phyloP scores from a whole-genome alignment of 2,888 invertebrate genomes.

The Muscina levida region DNA sequence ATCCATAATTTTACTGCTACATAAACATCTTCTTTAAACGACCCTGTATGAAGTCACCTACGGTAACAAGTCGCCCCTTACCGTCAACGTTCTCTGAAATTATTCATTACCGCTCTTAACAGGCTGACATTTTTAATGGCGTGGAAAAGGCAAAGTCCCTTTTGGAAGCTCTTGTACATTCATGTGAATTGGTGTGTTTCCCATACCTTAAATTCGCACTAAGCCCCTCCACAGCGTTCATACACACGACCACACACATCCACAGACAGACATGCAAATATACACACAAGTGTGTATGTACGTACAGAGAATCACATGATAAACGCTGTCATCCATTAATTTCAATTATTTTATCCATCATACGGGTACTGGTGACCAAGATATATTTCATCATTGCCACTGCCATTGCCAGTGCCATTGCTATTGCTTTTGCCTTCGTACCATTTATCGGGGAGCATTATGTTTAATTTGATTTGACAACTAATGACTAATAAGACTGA shows the following conservation, averaged over 20 bases:
- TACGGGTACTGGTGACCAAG: background rate
- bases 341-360: constrained; percentile 23
- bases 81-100: constrained; percentile 42
- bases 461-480: constrained; percentile 33
- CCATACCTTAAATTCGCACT: background rate
- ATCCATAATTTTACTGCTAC: constrained; percentile 5
- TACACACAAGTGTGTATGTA: too few relatives aligned
- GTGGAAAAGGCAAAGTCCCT: constrained; percentile 38
- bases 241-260: too few relatives aligned
- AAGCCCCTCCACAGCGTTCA: too few relatives aligned
- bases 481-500: constrained; percentile 26
- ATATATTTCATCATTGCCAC: background rate
- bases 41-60: constrained; percentile 12
- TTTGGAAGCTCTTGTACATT: constrained; percentile 26
- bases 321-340: constrained; percentile 40
- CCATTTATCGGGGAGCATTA: background rate
- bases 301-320: background rate
- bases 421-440: background rate
- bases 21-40: background rate
- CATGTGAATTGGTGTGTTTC: background rate
- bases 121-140: constrained; percentile 60
- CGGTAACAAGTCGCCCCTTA: background rate
- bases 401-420: too few relatives aligned
- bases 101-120: constrained; percentile 60
- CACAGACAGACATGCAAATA: too few relatives aligned